Percentiles rank a stretch among this genome's conserved stretches.
phyloP scores from a whole-genome alignment of 2,113 vertebrate genomes.

The Bubo bubo region DNA sequence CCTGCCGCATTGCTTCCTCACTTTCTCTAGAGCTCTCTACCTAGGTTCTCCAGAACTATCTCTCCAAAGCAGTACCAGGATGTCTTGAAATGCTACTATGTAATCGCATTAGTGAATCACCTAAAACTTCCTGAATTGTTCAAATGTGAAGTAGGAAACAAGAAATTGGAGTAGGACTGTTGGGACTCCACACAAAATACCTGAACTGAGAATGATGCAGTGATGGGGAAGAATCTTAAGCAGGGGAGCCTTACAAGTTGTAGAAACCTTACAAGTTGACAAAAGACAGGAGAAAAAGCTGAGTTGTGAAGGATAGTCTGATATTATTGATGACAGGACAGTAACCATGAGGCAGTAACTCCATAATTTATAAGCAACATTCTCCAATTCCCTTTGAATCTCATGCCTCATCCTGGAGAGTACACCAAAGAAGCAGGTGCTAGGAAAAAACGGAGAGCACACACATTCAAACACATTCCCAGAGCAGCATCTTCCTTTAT shows the following conservation, averaged over 20 bases:
- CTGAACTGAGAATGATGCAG: background rate
- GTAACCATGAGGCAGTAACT: background rate
- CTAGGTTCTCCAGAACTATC: background rate
- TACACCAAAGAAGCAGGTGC: background rate
- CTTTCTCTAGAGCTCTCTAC: background rate
- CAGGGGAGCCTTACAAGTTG: background rate
- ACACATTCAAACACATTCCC: background rate
- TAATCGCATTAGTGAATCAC: background rate
- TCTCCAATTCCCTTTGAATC: background rate
- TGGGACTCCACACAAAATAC: background rate
- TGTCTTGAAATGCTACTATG: background rate
- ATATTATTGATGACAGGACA: background rate
- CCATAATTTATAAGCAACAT: background rate
- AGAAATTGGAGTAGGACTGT: fast-evolving
- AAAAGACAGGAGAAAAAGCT: background rate
- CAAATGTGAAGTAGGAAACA: background rate
- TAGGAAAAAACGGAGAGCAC: background rate
- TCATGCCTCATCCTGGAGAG: background rate
- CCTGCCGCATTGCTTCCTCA: background rate
- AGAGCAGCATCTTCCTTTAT: background rate
- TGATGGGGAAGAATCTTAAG: background rate
- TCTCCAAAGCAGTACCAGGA: background rate
- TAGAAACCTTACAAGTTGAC: background rate
- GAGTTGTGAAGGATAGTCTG: background rate
- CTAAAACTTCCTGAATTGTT: background rate